Evolutionary conservation across 2,113 vertebrate species (phyloP).

Genomic region (Coptodon rendalli): DNA sequence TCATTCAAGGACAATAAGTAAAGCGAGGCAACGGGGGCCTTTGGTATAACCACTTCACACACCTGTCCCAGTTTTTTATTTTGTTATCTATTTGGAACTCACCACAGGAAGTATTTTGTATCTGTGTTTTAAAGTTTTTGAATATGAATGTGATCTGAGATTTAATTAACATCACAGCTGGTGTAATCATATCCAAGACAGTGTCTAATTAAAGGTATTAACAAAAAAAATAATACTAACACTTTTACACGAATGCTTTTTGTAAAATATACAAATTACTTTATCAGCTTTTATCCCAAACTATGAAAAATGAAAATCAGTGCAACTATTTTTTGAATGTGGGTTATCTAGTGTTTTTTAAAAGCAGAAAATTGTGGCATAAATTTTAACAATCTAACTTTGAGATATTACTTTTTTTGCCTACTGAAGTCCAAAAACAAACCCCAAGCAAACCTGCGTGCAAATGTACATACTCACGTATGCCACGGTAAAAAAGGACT

Average conservation of each 20-base stretch:
- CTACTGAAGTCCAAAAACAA: background rate
- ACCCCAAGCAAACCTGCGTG: background rate
- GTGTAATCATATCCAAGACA: background rate
- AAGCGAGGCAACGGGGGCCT: background rate
- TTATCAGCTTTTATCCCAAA: background rate
- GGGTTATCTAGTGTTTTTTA: background rate
- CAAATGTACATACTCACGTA: background rate
- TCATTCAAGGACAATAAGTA: background rate
- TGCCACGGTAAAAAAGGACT: slow-evolving; percentile 32
- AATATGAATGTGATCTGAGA: background rate
- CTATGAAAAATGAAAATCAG: background rate
- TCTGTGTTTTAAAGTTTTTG: background rate
- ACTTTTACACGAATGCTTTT: background rate
- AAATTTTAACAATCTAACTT: background rate
- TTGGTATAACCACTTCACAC: background rate
- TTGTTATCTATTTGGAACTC: background rate
- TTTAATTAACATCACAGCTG: background rate
- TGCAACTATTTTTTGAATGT: background rate
- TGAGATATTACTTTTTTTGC: background rate
- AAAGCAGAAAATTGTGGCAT: background rate
- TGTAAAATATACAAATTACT: background rate
- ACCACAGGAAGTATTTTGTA: background rate
- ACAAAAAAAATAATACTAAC: background rate
- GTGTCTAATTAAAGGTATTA: background rate
- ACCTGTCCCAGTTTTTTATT: background rate